Conservation (phyloP, 1,140 invertebrate genomes). For the Pachypsylla venusta region DNA sequence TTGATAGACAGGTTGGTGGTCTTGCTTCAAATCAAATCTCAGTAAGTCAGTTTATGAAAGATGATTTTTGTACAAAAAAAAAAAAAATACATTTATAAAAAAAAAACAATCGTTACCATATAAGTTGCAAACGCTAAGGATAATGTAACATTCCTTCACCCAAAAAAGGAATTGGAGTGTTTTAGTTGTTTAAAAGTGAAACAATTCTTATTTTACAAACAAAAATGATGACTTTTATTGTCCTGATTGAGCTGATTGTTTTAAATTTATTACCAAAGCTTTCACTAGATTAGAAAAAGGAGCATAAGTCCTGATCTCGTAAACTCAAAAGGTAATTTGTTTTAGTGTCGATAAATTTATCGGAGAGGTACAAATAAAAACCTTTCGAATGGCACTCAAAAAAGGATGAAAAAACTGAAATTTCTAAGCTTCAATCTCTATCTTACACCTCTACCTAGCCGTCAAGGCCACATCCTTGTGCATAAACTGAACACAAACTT, state of each 20-base stretch:
- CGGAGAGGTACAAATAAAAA: too few relatives aligned
- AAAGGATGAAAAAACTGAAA: too few relatives aligned
- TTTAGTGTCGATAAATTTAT: too few relatives aligned
- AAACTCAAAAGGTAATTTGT: too few relatives aligned
- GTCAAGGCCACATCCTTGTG: too few relatives aligned
- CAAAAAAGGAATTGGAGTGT: neutral
- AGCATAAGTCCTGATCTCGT: neutral
- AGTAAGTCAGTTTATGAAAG: neutral
- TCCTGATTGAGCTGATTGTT: neutral
- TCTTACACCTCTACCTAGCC: too few relatives aligned
- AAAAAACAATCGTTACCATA: too few relatives aligned
- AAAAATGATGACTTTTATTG: neutral
- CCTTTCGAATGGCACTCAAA: too few relatives aligned
- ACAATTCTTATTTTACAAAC: neutral
- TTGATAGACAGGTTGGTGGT: neutral
- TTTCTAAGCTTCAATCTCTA: too few relatives aligned
- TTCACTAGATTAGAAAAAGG: neutral
- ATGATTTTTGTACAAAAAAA: neutral
- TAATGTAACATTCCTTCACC: neutral
- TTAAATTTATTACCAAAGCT: neutral
- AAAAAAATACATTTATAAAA: too few relatives aligned
- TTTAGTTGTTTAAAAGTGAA: neutral
- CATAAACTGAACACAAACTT: too few relatives aligned
- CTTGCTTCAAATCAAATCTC: neutral
- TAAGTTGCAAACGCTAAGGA: too few relatives aligned